These are phyloP conservation scores for Maniola hyperantus DNA, from an alignment of 2,888 invertebrate genomes.

Conservation along the genomic window DNA sequence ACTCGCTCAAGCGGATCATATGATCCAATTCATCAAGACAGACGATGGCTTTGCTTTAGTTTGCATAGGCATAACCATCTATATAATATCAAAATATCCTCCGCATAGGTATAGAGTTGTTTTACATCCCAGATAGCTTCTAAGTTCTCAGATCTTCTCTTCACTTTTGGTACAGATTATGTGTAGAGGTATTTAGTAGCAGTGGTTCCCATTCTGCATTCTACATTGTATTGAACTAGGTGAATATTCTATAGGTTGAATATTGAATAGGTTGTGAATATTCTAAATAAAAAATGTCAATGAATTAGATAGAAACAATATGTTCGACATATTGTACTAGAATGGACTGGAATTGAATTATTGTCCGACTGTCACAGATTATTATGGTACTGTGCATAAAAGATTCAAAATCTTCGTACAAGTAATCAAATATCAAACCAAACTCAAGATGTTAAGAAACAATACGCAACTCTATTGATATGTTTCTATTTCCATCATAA, in stretches of 20 bases:
- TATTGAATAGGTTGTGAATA: too few relatives aligned
- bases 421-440: constrained; percentile 1
- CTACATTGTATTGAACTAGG: too few relatives aligned
- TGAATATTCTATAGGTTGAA: too few relatives aligned
- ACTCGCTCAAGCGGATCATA: constrained; percentile 54
- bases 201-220: too few relatives aligned
- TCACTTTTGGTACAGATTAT: too few relatives aligned
- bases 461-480: constrained; percentile 21
- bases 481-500: constrained; percentile 39
- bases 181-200: too few relatives aligned
- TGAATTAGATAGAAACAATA: too few relatives aligned
- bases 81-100: neutral
- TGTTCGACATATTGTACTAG: too few relatives aligned
- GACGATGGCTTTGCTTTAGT: constrained; percentile 17
- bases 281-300: too few relatives aligned
- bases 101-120: too few relatives aligned
- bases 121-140: neutral
- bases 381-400: neutral
- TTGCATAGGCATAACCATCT: neutral
- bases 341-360: too few relatives aligned
- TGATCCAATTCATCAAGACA: constrained; percentile 33
- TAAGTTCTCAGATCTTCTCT: neutral
- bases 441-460: constrained; percentile 20
- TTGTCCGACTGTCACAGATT: too few relatives aligned
- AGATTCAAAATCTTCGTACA: neutral